These are phyloP conservation scores for Cervus canadensis DNA, from an alignment of 2,113 vertebrate species.

Conservation along the genomic window DNA sequence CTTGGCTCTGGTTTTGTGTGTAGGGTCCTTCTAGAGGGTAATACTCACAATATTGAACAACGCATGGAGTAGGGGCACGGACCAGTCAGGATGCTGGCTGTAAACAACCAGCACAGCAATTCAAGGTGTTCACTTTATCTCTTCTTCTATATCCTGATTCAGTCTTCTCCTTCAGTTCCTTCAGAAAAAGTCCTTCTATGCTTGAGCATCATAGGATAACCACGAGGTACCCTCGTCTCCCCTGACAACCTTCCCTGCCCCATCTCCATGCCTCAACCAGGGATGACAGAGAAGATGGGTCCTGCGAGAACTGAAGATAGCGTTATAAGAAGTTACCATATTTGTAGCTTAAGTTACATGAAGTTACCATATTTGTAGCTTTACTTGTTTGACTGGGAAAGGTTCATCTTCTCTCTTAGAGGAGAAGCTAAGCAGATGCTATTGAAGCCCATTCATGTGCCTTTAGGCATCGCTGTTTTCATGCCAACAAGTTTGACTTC, in stretches of 20 bases:
- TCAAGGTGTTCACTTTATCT: background rate
- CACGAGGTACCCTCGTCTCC: background rate
- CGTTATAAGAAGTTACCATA: background rate
- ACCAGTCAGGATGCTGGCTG: background rate
- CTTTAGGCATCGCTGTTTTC: background rate
- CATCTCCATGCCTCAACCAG: rapidly evolving
- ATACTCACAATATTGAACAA: background rate
- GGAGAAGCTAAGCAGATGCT: background rate
- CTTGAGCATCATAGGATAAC: background rate
- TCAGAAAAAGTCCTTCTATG: background rate
- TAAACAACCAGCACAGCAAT: background rate
- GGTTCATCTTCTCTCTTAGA: background rate
- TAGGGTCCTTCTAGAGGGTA: background rate
- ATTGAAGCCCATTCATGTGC: rapidly evolving
- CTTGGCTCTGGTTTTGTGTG: background rate
- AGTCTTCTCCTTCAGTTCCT: background rate
- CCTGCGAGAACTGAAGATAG: background rate
- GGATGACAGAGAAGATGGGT: background rate
- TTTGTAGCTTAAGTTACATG: background rate
- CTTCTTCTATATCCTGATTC: background rate
- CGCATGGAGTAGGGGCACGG: rapidly evolving
- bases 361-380: background rate
- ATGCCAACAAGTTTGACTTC: background rate
- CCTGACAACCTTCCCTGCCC: background rate
- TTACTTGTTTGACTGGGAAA: background rate